These are phyloP conservation scores for Leucophenga varia DNA, from an alignment of 1,140 invertebrate species.

Conservation along the genomic window DNA sequence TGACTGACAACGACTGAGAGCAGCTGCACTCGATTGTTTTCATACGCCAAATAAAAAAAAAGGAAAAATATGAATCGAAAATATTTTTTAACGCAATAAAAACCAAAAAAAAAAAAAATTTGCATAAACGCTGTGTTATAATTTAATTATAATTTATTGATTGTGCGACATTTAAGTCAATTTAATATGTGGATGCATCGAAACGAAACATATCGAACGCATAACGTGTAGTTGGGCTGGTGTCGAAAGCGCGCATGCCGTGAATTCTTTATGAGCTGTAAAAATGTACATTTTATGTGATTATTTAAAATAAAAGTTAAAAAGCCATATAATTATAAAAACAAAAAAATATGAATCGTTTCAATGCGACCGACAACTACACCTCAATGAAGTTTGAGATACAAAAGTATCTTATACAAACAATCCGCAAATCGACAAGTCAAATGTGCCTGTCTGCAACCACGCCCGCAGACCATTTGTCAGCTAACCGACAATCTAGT, in stretches of 20 bases:
- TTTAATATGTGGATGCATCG: too few relatives aligned
- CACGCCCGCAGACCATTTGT: slow-evolving; percentile 10
- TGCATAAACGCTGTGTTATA: slow-evolving; percentile 48
- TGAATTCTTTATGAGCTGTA: slow-evolving; percentile 53
- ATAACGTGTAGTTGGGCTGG: too few relatives aligned
- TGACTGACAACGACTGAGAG: too few relatives aligned
- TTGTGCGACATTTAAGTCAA: slow-evolving; percentile 42
- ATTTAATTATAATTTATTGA: slow-evolving; percentile 54
- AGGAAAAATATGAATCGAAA: too few relatives aligned
- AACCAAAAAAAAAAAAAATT: too few relatives aligned
- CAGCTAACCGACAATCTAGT: slow-evolving; percentile 3
- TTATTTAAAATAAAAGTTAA: slow-evolving; percentile 28
- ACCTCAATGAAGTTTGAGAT: background rate
- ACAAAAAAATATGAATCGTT: slow-evolving; percentile 16
- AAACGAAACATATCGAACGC: too few relatives aligned
- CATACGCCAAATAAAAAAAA: too few relatives aligned
- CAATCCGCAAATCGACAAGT: slow-evolving; percentile 2
- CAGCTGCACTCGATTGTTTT: too few relatives aligned
- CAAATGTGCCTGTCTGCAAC: slow-evolving; percentile 10
- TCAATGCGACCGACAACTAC: slow-evolving; percentile 15
- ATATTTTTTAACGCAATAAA: too few relatives aligned
- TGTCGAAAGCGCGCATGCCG: too few relatives aligned
- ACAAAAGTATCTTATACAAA: too few relatives aligned
- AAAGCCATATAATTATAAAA: slow-evolving; percentile 17
- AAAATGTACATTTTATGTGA: slow-evolving; percentile 46